A percentile compares a stretch with the other conserved stretches of the same genome.
Evolutionary conservation across 2,888 invertebrate genomes (phyloP).

Genomic region (Andrena praecox): DNA sequence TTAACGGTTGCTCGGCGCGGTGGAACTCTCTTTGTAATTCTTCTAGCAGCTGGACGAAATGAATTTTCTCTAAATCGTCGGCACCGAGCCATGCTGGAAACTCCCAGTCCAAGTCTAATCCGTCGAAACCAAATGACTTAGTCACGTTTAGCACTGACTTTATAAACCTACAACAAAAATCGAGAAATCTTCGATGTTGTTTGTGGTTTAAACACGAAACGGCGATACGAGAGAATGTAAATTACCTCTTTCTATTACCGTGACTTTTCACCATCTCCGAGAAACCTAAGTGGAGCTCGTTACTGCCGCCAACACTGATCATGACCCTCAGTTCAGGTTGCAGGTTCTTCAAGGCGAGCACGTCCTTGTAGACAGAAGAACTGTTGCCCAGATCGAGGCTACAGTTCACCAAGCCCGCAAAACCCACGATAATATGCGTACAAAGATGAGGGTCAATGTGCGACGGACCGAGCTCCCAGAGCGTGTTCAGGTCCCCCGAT

Average conservation of each 20-base stretch:
- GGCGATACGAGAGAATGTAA: background rate
- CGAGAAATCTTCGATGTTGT: background rate
- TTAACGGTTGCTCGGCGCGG: constrained; percentile 86
- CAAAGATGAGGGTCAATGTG: constrained; percentile 91
- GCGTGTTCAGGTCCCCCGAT: constrained; percentile 83
- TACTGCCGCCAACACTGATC: constrained; percentile 90
- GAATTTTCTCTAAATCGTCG: constrained; percentile 88
- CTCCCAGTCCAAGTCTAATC: constrained; percentile 94
- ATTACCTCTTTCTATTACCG: constrained; percentile 88
- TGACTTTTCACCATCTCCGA: constrained; percentile 90
- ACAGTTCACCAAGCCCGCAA: constrained; percentile 88
- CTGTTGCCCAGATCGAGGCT: constrained; percentile 86
- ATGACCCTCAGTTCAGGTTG: constrained; percentile 91
- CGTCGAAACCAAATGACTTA: constrained; percentile 87
- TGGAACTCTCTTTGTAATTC: constrained; percentile 90
- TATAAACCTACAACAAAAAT: constrained; percentile 85
- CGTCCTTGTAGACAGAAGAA: constrained; percentile 82
- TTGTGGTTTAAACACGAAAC: background rate
- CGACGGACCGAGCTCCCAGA: constrained; percentile 85
- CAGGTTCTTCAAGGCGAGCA: constrained; percentile 86
- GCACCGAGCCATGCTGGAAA: constrained; percentile 89
- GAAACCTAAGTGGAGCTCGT: constrained; percentile 86
- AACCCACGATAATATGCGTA: constrained; percentile 93
- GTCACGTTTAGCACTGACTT: constrained; percentile 86
- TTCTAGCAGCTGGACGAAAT: constrained; percentile 90